Evolutionary conservation across 2,797 vertebrate genomes (phyloP).

Genomic region (Catharus ustulatus): DNA sequence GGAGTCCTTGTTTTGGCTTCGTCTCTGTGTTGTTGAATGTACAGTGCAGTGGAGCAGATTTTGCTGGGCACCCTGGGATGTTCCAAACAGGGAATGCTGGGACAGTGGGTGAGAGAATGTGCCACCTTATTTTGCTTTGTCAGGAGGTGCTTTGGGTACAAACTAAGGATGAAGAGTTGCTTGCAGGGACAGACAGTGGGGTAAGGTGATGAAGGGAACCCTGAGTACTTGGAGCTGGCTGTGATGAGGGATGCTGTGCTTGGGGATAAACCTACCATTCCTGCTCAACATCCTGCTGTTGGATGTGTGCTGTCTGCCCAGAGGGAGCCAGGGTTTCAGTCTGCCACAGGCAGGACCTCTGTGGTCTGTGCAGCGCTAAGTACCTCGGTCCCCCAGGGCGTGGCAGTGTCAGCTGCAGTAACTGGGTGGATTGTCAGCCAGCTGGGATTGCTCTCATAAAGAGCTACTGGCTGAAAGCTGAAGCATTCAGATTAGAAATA

Average conservation of each 20-base stretch:
- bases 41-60: background rate
- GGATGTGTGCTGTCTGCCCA: background rate
- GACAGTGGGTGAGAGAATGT: background rate
- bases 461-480: slow-evolving; percentile 11
- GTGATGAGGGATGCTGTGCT: background rate
- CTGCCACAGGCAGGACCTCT: background rate
- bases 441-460: background rate
- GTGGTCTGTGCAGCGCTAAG: background rate
- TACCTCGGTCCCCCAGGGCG: background rate
- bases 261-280: background rate
- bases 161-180: background rate
- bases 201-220: background rate
- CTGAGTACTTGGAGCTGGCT: background rate
- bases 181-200: background rate
- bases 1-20: background rate
- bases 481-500: slow-evolving; percentile 21
- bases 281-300: background rate
- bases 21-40: background rate
- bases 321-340: background rate
- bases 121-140: background rate
- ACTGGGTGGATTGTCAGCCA: background rate
- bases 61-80: background rate
- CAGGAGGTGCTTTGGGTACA: background rate
- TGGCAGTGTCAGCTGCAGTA: background rate
- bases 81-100: background rate